Base-by-base conservation (phyloP, 2,888 invertebrate species). In the Stramonita haemastoma region DNA sequence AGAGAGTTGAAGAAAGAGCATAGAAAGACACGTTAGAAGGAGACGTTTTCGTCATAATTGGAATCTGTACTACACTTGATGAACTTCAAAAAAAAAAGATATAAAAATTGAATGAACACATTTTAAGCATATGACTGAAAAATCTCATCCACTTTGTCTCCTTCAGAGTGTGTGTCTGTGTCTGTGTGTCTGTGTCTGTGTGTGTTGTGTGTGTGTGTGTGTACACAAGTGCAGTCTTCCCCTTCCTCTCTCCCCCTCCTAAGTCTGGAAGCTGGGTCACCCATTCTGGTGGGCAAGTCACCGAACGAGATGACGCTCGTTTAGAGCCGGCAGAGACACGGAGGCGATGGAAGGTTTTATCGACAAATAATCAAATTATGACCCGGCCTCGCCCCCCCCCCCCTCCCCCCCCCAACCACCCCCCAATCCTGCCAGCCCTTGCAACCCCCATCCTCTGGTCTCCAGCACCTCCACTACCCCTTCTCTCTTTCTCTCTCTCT, bases 281-380 rank as follows among this genome's bases (percentile, higher is more conserved):
- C 79, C 57, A 56, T 79, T 56, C 60, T 32, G 56, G 60, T 32
- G 29, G 86, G 66, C 73, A 46, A 70, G 26, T 73, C 57, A 22
- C 81, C 60, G 26, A 60, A 29, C 32, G 79, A 83, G 70, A 89
- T 46, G 88, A 56, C 79, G 84, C 89, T 89, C 89, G 89, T 89
- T 89, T 70, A 70, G 84, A 84, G 70, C 85, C 57, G 70, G 87
- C 87, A 73, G 84, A 90, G 85, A 87, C 83, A 73, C 29, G 57
- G 84, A 87, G 83, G 88, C 90, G 60, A 90, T 90, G 89, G 87
- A 83, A 87, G 86, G 90, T 86, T 89, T 89, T 91, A 90, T 91
- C 91, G 89, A 89, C 87, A 91, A 91, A 90, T 91, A 91, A 91
- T 91, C 90, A 91, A 91, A 91, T 91, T 91, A 91, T 89, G 89